A percentile compares a stretch with the other conserved stretches of the same genome.
These are phyloP conservation scores for Alosa sapidissima DNA, from an alignment of 2,797 vertebrate species.

Conservation along the genomic window DNA sequence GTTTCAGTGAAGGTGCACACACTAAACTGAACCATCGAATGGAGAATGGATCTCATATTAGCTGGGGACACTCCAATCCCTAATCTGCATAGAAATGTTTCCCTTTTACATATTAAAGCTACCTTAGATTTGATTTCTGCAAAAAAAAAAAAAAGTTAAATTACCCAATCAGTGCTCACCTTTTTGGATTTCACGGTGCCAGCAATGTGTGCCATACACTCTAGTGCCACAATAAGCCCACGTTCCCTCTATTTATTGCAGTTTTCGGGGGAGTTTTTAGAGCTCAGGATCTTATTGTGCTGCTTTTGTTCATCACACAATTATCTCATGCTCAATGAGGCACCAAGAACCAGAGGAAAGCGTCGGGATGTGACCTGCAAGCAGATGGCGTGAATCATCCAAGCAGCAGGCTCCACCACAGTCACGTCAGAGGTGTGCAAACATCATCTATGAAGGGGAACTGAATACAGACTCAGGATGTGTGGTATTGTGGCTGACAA, in stretches of 20 bases:
- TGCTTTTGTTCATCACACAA: background rate
- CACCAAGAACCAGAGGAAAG: conserved; percentile 13
- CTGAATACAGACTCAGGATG: background rate
- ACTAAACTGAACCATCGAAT: background rate
- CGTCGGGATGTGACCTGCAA: conserved; percentile 31
- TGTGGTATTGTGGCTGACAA: background rate
- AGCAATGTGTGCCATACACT: background rate
- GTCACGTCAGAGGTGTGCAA: conserved; percentile 23
- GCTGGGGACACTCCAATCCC: background rate
- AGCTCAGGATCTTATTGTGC: background rate
- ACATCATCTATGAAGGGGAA: conserved; percentile 22
- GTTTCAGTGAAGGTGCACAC: background rate
- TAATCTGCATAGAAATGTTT: background rate
- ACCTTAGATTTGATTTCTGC: background rate
- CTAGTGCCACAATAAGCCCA: background rate
- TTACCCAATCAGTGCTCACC: background rate
- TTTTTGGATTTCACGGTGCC: background rate
- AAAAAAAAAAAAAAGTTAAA: background rate
- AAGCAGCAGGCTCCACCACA: conserved; percentile 23
- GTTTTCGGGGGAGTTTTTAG: background rate
- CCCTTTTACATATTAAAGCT: background rate
- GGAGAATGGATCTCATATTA: background rate
- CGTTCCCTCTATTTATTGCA: background rate
- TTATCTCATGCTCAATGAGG: background rate
- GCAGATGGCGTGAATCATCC: conserved; percentile 46